Percentiles rank a stretch among this genome's conserved stretches.
phyloP scores from a whole-genome alignment of 2,113 vertebrate species.

The Grammomys surdaster region DNA sequence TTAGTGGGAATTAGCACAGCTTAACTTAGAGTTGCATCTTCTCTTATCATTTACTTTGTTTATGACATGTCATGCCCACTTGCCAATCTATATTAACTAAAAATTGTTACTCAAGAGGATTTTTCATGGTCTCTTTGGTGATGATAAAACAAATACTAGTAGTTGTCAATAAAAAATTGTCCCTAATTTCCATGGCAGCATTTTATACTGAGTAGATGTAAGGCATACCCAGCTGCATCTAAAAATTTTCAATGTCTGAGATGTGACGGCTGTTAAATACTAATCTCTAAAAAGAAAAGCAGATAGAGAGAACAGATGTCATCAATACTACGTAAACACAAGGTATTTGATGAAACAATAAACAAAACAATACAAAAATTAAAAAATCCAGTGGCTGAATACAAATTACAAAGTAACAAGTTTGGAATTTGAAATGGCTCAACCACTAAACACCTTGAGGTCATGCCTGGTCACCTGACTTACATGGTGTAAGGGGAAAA shows the following conservation, averaged over 20 bases:
- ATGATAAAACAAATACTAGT: conserved; percentile 24
- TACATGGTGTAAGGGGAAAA: neutral
- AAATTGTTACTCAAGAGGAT: neutral
- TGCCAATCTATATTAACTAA: neutral
- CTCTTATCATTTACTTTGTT: neutral
- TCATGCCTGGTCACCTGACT: neutral
- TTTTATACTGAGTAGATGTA: neutral
- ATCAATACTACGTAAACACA: neutral
- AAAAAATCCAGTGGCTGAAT: neutral
- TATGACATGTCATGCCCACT: neutral
- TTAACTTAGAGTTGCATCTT: neutral
- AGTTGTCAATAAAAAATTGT: neutral
- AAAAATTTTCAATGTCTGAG: neutral
- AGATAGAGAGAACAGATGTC: neutral
- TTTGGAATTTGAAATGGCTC: neutral
- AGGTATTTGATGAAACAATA: neutral
- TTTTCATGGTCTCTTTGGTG: neutral
- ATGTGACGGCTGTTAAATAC: rapidly evolving
- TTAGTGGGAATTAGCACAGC: neutral
- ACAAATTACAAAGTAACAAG: neutral
- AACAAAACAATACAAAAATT: neutral
- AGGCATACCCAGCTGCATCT: neutral
- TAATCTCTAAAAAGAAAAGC: neutral
- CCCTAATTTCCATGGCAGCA: neutral
- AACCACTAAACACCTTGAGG: neutral